Conservation (phyloP, 1,140 invertebrate genomes). For the Drosophila littoralis region DNA sequence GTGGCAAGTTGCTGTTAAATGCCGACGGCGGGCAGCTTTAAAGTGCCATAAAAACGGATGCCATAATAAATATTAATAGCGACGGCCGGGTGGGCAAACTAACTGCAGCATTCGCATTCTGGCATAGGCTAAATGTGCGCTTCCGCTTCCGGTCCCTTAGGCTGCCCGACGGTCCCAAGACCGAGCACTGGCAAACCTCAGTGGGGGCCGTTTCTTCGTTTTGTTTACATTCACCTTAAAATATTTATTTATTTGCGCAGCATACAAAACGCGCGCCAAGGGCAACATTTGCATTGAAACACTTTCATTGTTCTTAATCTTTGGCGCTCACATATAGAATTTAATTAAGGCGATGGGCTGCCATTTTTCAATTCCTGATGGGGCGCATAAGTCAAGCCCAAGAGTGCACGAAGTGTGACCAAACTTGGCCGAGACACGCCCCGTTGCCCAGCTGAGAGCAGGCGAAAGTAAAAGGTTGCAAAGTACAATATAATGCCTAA, state of each 20-base stretch:
- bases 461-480: slow-evolving; percentile 4
- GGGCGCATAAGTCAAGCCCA: slow-evolving; percentile 25
- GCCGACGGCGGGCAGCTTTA: slow-evolving; percentile 53
- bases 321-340: slow-evolving; percentile 67
- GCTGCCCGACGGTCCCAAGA: slow-evolving; percentile 19
- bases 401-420: slow-evolving; percentile 16
- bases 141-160: slow-evolving; percentile 43
- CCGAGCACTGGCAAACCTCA: slow-evolving; percentile 29
- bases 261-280: slow-evolving; percentile 47
- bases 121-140: slow-evolving; percentile 40
- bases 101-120: slow-evolving; percentile 30
- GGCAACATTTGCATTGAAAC: slow-evolving; percentile 74
- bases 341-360: slow-evolving; percentile 70
- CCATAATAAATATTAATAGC: slow-evolving; percentile 78
- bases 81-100: slow-evolving; percentile 12
- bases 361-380: slow-evolving; percentile 68
- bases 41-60: slow-evolving; percentile 58
- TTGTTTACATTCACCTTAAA: slow-evolving; percentile 41
- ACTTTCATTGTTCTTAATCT: slow-evolving; percentile 78
- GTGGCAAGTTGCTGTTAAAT: slow-evolving; percentile 63
- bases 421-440: slow-evolving; percentile 7
- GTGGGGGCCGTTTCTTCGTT: slow-evolving; percentile 17
- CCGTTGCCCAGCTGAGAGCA: slow-evolving; percentile 13
- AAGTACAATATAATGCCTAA: slow-evolving; percentile 17
- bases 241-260: slow-evolving; percentile 76